Percentiles rank a stretch among this genome's conserved stretches.
Conservation (phyloP, 2,797 vertebrate genomes). For the Danio aesculapii region DNA sequence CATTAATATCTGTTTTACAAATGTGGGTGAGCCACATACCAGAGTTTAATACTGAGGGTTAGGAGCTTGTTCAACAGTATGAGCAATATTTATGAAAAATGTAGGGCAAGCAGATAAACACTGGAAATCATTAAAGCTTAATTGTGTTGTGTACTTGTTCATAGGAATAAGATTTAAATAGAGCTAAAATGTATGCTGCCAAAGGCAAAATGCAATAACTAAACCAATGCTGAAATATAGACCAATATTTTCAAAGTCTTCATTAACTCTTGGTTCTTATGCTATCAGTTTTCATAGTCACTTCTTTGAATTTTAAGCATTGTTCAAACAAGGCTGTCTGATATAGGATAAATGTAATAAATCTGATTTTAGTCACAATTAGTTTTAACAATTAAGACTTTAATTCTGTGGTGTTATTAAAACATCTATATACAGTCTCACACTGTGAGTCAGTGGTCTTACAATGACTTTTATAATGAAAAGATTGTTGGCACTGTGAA, state of each 20-base stretch:
- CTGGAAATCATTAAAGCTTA: neutral
- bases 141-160: neutral
- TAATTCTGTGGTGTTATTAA: no score
- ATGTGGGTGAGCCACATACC: neutral
- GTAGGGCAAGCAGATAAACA: neutral
- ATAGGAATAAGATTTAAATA: neutral
- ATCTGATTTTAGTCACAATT: neutral
- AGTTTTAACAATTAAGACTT: neutral
- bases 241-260: neutral
- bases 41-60: neutral
- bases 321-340: neutral
- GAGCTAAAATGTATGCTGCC: neutral
- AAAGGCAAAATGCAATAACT: neutral
- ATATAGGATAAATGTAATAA: neutral
- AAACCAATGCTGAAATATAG: neutral
- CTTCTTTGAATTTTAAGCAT: neutral
- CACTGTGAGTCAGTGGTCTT: no score
- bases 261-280: neutral
- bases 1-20: neutral
- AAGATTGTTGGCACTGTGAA: no score
- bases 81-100: neutral
- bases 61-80: neutral
- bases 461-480: no score
- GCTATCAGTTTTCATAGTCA: neutral
- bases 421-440: no score